Evolutionary conservation across 1,140 invertebrate species (phyloP), one percentile per base, ranked within the genome.

Genomic region (Schlechtendalia chinensis): DNA sequence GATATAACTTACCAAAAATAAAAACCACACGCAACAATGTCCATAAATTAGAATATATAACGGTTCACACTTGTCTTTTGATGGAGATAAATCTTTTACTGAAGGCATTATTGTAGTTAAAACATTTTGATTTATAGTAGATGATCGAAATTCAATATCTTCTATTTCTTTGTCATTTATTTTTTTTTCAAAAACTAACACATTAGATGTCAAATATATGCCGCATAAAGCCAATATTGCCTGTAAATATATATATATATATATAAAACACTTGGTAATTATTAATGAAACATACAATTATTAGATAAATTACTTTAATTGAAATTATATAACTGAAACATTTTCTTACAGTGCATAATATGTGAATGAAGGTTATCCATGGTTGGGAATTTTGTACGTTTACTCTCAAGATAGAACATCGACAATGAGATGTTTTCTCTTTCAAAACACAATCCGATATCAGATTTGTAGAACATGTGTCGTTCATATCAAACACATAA

Each of bases 61-160:
- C 19, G 75, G 75, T 79, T 79, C 58, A 61, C 75, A 79, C 50
- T 79, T 79, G 47, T 79, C 75, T 24, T 79, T 61, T 54, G 45
- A 8, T 47, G 32, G 11, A 50, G 75, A 39, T 14, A 47, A 16
- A 27, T 39, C 24, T 59, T 39, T 59, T 32, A 16, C 29, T 61
- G 39, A 19, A 27, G 74, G 14, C 54, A 16, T 45, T 54, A 11
- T 10, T 45, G 27, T 6, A 12, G 53, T 24, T 14, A 27, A 17
- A 53, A 8, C 39, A 12, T 3, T 16, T 22, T 56, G 50, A 19
- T 58, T 27, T 22, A 5, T 6, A 19, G 29, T 14, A 14, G 1
- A 27, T 22, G 19, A 79, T 47, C 56, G 32, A 39, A 58, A 79
- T 47, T 17, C 12, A 45, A 45, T 47, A 45, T 77, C 56, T 27